Evolutionary conservation across 2,888 invertebrate genomes (phyloP), one percentile per base, ranked within the genome.

Genomic region (Oegoconia quadripuncta): DNA sequence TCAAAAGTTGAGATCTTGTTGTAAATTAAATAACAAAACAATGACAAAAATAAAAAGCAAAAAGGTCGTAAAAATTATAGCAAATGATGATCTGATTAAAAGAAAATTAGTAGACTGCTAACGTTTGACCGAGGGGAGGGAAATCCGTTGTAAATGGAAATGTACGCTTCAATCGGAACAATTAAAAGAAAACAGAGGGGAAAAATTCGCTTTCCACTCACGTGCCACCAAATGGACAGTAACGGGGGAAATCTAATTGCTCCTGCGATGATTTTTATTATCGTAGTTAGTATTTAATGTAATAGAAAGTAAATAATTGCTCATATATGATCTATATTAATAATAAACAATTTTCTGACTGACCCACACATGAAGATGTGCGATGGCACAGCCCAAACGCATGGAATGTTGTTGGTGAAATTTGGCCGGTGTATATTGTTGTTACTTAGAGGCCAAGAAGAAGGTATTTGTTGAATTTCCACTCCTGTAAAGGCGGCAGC

Each of bases 81-180:
- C 13, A 15, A 30, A 30, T 18, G 11, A 12, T 27, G 17, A 28
- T 14, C 14, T 9, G 14, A 8, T 15, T 15, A 7, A 18, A 62
- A 65, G 65, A 59, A 64, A 74, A 75, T 74, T 66, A 71, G 55
- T n/a, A 66, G 65, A 56, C 53, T 64, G 58, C 50, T 56, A 53
- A 60, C 64, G 65, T 68, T 65, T 61, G 64, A 58, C 59, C 55
- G 55, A 52, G 42, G 46, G 52, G 56, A 56, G 62, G 56, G 64
- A 69, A 71, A 74, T 72, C 64, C 68, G 45, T 55, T 51, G 57
- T 58, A 62, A 73, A 68, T 64, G 69, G 70, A 64, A 71, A 70
- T 79, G 72, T 74, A 72, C 70, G 74, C 70, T 74, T 76, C 80
- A 79, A 81, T 80, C 80, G 76, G 64, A 73, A 72, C 78, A 79